Evolutionary conservation across 2,797 vertebrate genomes (phyloP).

Genomic region (Acipenser oxyrinchus): DNA sequence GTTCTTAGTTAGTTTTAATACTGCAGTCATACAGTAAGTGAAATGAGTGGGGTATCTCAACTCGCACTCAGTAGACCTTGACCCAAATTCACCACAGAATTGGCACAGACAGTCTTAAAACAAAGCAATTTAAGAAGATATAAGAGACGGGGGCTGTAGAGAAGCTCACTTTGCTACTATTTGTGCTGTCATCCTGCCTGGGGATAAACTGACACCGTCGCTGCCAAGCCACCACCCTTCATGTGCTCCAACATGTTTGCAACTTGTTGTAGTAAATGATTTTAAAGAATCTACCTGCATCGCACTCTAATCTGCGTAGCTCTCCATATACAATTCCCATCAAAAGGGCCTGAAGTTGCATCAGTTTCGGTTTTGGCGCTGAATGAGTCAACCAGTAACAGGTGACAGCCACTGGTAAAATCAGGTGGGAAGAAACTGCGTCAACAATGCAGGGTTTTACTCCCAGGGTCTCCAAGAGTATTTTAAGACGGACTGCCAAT

Average conservation of each 20-base stretch:
- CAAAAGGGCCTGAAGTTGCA: constrained; percentile 70
- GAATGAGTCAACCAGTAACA: constrained; percentile 69
- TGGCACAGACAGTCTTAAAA: no score
- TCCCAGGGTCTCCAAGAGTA: constrained; percentile 67
- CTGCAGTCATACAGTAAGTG: no score
- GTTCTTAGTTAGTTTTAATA: no score
- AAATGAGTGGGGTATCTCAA: no score
- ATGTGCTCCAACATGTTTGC: not conserved
- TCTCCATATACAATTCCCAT: constrained; percentile 74
- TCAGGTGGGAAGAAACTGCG: constrained; percentile 54
- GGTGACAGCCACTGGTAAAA: constrained; percentile 65
- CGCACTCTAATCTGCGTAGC: constrained; percentile 35
- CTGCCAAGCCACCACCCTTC: not conserved
- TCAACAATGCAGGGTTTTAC: constrained; percentile 51
- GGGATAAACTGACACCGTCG: constrained; percentile 17
- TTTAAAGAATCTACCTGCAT: constrained; percentile 41
- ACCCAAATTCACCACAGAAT: no score
- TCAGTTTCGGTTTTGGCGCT: constrained; percentile 52
- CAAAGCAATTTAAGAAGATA: no score
- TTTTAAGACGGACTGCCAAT: constrained; percentile 37
- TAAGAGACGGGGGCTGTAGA: no score
- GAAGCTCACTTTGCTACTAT: no score
- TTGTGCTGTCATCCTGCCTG: not conserved
- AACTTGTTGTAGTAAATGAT: not conserved
- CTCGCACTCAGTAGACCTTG: no score